Conservation (phyloP, 2,797 vertebrate species). For the Liasis olivaceus region DNA sequence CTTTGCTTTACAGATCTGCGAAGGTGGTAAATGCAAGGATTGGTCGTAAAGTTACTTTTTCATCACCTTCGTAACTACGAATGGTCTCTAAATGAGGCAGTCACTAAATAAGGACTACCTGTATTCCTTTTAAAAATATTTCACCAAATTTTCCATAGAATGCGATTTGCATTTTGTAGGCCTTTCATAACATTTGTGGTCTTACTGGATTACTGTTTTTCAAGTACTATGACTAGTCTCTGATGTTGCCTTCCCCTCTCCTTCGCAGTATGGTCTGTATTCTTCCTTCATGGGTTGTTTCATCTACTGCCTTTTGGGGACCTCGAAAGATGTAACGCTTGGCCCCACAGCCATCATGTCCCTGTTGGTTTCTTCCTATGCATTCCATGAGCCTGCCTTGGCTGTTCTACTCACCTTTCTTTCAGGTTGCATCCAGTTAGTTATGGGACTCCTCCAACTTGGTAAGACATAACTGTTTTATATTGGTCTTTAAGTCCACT, state of each 20-base stretch:
- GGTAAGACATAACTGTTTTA: conserved; percentile 74
- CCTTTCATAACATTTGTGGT: not conserved
- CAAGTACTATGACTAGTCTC: accelerated
- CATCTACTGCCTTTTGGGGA: conserved; percentile 91
- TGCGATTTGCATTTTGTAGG: not conserved
- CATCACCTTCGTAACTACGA: not conserved
- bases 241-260: conserved; percentile 5
- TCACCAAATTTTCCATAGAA: not conserved
- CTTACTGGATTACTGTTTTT: not conserved
- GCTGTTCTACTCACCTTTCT: conserved; percentile 90
- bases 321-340: conserved; percentile 92
- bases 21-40: not conserved
- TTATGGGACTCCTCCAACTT: conserved; percentile 86
- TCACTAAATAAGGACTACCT: not conserved
- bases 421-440: conserved; percentile 86
- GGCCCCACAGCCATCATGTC: conserved; percentile 98
- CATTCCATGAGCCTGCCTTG: conserved; percentile 77
- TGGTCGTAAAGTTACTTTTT: not conserved
- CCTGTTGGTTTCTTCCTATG: conserved; percentile 86
- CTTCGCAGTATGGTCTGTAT: conserved; percentile 88
- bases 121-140: not conserved
- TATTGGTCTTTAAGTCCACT: not conserved
- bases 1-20: not conserved
- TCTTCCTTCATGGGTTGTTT: conserved; percentile 95
- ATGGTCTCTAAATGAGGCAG: not conserved